Evolutionary conservation across 1,140 invertebrate species (phyloP).

Genomic region (Megathymus violae): DNA sequence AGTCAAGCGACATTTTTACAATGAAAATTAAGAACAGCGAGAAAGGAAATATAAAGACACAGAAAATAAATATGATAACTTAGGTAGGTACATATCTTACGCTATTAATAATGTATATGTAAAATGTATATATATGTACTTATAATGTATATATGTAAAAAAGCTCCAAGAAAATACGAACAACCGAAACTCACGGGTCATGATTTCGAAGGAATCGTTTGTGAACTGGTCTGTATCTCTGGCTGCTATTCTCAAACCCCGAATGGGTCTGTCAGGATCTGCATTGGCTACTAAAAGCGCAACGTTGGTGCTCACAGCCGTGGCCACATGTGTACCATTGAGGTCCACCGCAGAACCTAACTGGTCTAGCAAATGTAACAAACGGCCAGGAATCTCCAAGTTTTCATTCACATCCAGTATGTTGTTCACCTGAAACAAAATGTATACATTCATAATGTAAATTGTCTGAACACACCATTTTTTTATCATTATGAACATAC

Average conservation of each 20-base stretch:
- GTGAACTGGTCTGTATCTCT: conserved; percentile 55
- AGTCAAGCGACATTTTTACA: too few species aligned
- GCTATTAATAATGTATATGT: too few species aligned
- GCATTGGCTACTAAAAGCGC: conserved; percentile 71
- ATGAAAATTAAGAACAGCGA: too few species aligned
- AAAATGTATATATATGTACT: too few species aligned
- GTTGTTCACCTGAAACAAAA: conserved; percentile 68
- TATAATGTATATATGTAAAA: too few species aligned
- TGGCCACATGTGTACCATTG: conserved; percentile 45
- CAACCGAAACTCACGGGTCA: conserved; percentile 49
- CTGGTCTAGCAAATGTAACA: conserved; percentile 68
- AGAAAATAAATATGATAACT: too few species aligned
- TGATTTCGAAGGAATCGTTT: conserved; percentile 59
- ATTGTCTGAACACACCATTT: too few species aligned
- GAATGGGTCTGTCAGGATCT: conserved; percentile 48
- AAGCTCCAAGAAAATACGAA: too few species aligned
- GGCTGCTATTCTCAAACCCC: conserved; percentile 63
- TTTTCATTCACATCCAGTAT: conserved; percentile 58
- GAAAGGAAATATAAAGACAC: too few species aligned
- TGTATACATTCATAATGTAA: too few species aligned
- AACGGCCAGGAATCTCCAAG: conserved; percentile 62
- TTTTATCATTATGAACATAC: too few species aligned
- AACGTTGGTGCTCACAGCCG: conserved; percentile 61
- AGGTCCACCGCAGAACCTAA: conserved; percentile 63
- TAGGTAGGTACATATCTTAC: too few species aligned